These are phyloP conservation scores for Hemiprocne comata DNA, from an alignment of 2,113 vertebrate species.

Conservation along the genomic window DNA sequence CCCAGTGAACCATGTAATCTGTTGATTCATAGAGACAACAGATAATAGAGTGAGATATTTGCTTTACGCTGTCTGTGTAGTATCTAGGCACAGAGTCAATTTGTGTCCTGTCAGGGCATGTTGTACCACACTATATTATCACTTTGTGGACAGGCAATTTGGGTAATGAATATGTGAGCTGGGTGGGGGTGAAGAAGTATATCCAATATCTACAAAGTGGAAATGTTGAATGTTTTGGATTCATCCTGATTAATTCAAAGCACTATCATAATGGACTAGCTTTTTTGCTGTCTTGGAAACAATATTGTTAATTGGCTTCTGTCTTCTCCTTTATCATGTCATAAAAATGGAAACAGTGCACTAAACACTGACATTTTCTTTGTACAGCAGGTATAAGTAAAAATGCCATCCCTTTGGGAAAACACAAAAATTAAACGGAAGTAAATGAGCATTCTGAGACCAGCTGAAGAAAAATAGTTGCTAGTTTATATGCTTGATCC, in stretches of 20 bases:
- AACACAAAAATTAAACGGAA: not conserved
- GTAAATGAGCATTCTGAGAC: not conserved
- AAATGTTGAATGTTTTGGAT: constrained; percentile 70
- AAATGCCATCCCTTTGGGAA: not conserved
- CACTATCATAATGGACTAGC: constrained; percentile 9
- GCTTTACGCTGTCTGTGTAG: constrained; percentile 73
- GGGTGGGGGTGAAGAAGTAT: constrained; percentile 64
- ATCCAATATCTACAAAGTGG: constrained; percentile 60
- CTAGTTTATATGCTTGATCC: not conserved
- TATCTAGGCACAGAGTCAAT: constrained; percentile 78
- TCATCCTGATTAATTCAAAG: constrained; percentile 64
- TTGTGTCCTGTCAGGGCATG: constrained; percentile 82
- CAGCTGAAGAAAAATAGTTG: not conserved
- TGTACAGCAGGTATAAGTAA: not conserved
- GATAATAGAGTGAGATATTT: constrained; percentile 87
- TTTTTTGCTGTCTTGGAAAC: constrained; percentile 59
- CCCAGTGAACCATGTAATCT: constrained; percentile 84
- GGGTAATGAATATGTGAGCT: constrained; percentile 82
- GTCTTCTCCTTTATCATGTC: constrained; percentile 55
- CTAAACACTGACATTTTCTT: constrained; percentile 30
- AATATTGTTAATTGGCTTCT: constrained; percentile 68
- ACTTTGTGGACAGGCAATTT: constrained; percentile 79
- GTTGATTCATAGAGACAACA: constrained; percentile 84
- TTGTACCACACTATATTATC: constrained; percentile 82
- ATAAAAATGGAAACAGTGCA: constrained; percentile 54